Conservation (phyloP, 2,797 vertebrate species). For the Ctenosaura bakeri region DNA sequence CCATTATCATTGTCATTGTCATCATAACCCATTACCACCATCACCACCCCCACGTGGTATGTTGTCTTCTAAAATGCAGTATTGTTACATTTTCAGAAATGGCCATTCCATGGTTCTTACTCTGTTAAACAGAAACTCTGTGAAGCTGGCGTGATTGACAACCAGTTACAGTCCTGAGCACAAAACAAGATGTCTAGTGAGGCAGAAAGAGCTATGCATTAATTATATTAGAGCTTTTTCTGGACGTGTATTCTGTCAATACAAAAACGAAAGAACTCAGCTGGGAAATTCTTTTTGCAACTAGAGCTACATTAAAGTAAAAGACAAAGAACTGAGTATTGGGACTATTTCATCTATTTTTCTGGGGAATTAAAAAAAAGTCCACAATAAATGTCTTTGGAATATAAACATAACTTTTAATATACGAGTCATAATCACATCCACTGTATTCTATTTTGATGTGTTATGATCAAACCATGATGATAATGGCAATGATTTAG, state of each 20-base stretch:
- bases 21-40: neutral
- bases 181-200: constrained; percentile 9
- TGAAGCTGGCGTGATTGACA: constrained; percentile 22
- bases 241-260: constrained; percentile 37
- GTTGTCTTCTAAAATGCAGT: constrained; percentile 24
- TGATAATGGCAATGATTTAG: neutral
- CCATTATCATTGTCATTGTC: neutral
- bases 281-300: constrained; percentile 45
- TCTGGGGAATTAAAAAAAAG: neutral
- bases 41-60: neutral
- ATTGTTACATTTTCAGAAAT: constrained; percentile 14
- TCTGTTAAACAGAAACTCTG: constrained; percentile 40
- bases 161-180: constrained; percentile 44
- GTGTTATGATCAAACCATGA: neutral
- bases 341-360: neutral
- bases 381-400: neutral
- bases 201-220: constrained; percentile 43
- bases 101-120: constrained; percentile 3
- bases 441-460: neutral
- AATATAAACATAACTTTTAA: constrained; percentile 6
- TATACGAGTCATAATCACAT: neutral
- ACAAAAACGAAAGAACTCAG: constrained; percentile 54
- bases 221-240: constrained; percentile 45
- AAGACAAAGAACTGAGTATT: neutral
- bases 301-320: constrained; percentile 31